Conservation (phyloP, 2,113 vertebrate genomes). For the Pterocles gutturalis region DNA sequence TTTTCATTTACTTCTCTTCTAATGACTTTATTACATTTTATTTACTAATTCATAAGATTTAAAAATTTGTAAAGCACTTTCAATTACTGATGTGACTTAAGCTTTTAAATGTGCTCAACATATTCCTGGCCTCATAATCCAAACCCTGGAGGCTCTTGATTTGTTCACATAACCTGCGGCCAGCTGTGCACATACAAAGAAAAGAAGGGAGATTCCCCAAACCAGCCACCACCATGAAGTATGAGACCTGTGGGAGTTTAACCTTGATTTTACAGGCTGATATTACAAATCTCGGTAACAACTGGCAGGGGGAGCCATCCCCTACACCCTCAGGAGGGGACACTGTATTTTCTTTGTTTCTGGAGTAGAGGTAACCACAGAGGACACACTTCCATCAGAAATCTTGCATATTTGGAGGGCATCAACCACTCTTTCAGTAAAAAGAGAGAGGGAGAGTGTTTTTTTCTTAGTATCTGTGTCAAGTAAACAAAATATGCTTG, state of each 20-base stretch:
- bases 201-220: background rate
- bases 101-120: background rate
- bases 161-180: background rate
- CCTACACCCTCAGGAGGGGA: background rate
- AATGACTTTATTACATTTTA: constrained; percentile 21
- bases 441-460: background rate
- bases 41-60: constrained; percentile 23
- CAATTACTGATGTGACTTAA: background rate
- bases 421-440: background rate
- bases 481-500: background rate
- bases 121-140: background rate
- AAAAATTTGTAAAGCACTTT: background rate
- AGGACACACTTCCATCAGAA: background rate
- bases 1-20: background rate
- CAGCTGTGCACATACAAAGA: background rate
- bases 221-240: background rate
- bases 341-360: background rate
- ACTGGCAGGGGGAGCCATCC: background rate
- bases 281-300: rapidly evolving
- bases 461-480: background rate
- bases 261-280: background rate
- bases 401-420: background rate
- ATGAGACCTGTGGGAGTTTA: background rate
- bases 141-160: background rate
- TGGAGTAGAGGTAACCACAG: background rate